A percentile compares a stretch with the other conserved stretches of the same genome.
These are phyloP conservation scores for Notechis scutatus DNA, from an alignment of 2,113 vertebrate species.

Conservation along the genomic window DNA sequence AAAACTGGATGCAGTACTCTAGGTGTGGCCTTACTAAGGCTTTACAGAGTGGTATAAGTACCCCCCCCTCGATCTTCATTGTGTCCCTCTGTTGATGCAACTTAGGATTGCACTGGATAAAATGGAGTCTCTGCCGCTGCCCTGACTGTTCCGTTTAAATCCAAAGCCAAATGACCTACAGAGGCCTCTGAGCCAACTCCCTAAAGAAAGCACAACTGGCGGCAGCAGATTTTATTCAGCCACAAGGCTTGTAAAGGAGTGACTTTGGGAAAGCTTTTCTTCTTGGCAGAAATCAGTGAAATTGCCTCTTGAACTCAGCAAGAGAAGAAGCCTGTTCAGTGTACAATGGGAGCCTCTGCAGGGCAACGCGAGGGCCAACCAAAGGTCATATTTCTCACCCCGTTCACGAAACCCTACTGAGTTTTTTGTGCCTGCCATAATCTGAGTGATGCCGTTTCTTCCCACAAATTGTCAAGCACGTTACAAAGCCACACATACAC, in stretches of 20 bases:
- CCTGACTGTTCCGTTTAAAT: constrained; percentile 65
- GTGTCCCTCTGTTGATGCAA: too few relatives aligned
- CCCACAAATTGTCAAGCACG: constrained; percentile 46
- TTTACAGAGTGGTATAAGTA: too few relatives aligned
- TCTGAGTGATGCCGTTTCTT: constrained; percentile 19
- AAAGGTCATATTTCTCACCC: constrained; percentile 45
- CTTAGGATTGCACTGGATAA: too few relatives aligned
- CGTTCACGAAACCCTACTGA: constrained; percentile 28
- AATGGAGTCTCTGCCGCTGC: constrained; percentile 43
- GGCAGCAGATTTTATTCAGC: constrained; percentile 71
- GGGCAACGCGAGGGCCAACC: constrained; percentile 46
- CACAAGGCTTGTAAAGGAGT: constrained; percentile 53
- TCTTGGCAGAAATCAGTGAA: constrained; percentile 68
- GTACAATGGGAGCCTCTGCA: constrained; percentile 42
- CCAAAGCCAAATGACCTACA: constrained; percentile 60
- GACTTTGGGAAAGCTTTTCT: constrained; percentile 46
- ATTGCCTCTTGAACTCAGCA: constrained; percentile 65
- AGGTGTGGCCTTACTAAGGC: too few relatives aligned
- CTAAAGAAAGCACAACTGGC: constrained; percentile 66
- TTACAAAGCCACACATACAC: constrained; percentile 20
- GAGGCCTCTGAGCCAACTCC: constrained; percentile 60
- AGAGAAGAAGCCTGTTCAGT: constrained; percentile 52
- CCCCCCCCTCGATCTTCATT: too few relatives aligned
- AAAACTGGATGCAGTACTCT: too few relatives aligned
- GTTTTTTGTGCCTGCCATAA: constrained; percentile 45